Base-by-base conservation (phyloP, 2,113 vertebrate genomes). In the Epinephelus fuscoguttatus region DNA sequence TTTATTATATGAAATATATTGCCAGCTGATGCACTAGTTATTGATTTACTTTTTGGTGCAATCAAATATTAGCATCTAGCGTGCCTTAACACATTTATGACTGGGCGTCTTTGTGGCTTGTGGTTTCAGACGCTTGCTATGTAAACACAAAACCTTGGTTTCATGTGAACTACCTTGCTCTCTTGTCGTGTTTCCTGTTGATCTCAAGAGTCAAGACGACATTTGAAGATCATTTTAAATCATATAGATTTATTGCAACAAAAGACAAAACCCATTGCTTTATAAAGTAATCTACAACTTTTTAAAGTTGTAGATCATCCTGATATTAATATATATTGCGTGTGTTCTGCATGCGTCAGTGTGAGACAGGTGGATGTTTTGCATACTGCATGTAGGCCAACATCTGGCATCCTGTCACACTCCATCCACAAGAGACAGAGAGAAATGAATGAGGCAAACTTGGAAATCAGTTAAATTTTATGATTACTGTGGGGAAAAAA, bases 301-400 rank as follows among this genome's bases (percentile, higher is more conserved):
- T 18, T 23, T 40, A 40, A 52, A 30, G n/a, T 25, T 57, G 1
- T 10, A 8, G 21, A 40, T 49, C 70, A 60, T 72, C 37, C 25
- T 49, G 1, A 30, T 19, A 61, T 21, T 18, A 53, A 50, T 14
- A 49, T 63, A 21, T 47, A 17, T 2, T 40, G 21, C 42, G 47
- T 57, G 10, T 56, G 14, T 66, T 57, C 23, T 47, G 25, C 4
- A 6, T 2, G 6, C 52, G 42, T 49, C 10, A 25, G 27, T 59
- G 27, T 69, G 56, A 1, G 72, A 81, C 84, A 91, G 85, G 70
- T 83, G 84, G 75, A 84, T 42, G 76, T 80, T 92, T 88, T 84
- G 84, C 84, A 91, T 86, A 79, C 21, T 74, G 80, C 61, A 87
- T 87, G 56, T 88, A 76, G 89, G 89, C 64, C 84, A 85, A 87